phyloP scores from a whole-genome alignment of 2,888 invertebrate genomes.

The Nemotelus pantherinus region DNA sequence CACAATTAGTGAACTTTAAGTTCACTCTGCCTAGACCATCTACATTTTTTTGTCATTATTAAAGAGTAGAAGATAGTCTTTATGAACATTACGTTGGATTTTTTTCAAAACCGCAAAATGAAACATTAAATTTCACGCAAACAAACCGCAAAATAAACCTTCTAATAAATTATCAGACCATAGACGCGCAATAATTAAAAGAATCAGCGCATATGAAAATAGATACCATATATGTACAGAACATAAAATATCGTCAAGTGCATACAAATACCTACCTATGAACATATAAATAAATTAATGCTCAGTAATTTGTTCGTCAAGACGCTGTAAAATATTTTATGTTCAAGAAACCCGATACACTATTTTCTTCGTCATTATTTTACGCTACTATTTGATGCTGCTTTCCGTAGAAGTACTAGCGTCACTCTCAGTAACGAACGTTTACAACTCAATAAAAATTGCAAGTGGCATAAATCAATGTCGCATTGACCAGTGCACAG shows the following conservation, averaged over 20 bases:
- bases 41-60: too few species aligned
- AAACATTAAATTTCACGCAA: conserved; percentile 37
- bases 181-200: not conserved
- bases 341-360: not conserved
- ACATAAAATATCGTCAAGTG: not conserved
- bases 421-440: not conserved
- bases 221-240: not conserved
- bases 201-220: conserved; percentile 9
- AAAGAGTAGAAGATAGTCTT: too few species aligned
- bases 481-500: conserved; percentile 40
- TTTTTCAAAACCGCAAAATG: too few species aligned
- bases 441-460: conserved; percentile 35
- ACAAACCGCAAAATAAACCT: conserved; percentile 41
- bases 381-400: not conserved
- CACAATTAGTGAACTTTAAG: too few species aligned
- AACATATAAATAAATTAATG: too few species aligned
- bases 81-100: too few species aligned
- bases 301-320: not conserved
- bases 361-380: conserved; percentile 3
- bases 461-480: conserved; percentile 37
- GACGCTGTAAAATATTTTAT: not conserved
- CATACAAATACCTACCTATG: not conserved
- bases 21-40: too few species aligned
- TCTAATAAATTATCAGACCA: conserved; percentile 20
- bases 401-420: not conserved